Base-by-base conservation (phyloP, 2,888 invertebrate species). In the Eupithecia centaureata region DNA sequence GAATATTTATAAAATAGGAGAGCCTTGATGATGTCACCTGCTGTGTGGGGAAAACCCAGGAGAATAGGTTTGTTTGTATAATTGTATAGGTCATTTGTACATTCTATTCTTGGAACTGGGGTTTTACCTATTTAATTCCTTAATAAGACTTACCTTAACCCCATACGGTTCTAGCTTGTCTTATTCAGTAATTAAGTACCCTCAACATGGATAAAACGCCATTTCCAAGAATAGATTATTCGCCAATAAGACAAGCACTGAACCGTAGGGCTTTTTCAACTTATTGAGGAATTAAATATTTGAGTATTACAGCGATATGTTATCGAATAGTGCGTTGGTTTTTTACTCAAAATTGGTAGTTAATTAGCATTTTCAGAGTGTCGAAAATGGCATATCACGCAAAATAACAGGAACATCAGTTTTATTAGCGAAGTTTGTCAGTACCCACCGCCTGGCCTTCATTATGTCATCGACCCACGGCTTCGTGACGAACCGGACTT, bases 401-500 rank as follows among this genome's bases (percentile, higher is more conserved):
- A 47, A 47, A 47, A 47, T 22, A 47, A 22, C 47, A 47, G 47
- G 22, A 47, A 3, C 42, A n/a, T 42, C 42, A 42, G 47, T 3
- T 47, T 42, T 47, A 47, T 47, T 47, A 47, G 47, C 18, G 8
- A 56, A 56, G 15, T 56, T 56, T 28, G 54, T 5, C 54, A 13
- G 28, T 56, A n/a, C 30, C 63, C 30, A 58, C 33, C 30, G 0
- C n/a, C n/a, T 28, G 42, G 60, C 60, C 60, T 58, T 66, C 63
- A 60, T 47, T 25, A 63, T 63, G 63, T 63, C 67, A 60, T 47
- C 60, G 63, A 67, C 63, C 66, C 22, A 58, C 2, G 32, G 59
- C 63, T 22, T 42, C 35, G 30, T 56, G 59, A 56, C 60, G 67
- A 60, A 54, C 63, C 63, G 54, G 59, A 58, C 63, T 54, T 22